Evolutionary conservation across 1,140 invertebrate genomes (phyloP).

Genomic region (Sipha flava): DNA sequence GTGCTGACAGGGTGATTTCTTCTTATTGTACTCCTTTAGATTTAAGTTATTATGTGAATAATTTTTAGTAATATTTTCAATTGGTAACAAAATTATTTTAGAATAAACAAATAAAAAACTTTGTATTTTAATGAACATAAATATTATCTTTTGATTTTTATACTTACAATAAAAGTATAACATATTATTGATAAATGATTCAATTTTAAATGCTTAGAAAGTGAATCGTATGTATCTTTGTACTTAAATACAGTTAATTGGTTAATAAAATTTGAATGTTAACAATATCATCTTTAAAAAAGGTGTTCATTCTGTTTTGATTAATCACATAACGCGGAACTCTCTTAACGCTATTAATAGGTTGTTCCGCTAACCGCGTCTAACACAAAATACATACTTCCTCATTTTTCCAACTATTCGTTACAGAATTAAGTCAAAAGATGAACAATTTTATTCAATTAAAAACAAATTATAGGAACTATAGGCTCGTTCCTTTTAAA

Average conservation of each 20-base stretch:
- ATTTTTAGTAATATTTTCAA: no score
- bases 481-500: neutral
- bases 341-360: constrained; percentile 5
- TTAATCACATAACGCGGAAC: constrained; percentile 8
- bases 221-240: neutral
- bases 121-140: no score
- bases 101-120: no score
- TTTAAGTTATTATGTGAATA: no score
- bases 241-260: neutral
- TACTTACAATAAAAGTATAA: no score
- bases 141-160: no score
- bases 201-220: neutral
- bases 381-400: neutral
- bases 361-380: neutral
- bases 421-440: neutral
- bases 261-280: neutral
- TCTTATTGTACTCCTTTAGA: no score
- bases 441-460: neutral
- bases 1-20: no score
- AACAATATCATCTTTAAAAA: neutral
- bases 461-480: neutral
- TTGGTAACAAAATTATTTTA: no score
- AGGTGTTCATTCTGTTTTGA: neutral
- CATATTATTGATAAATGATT: no score
- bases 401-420: neutral